phyloP scores from a whole-genome alignment of 1,140 invertebrate genomes.

The Asbolus verrucosus region DNA sequence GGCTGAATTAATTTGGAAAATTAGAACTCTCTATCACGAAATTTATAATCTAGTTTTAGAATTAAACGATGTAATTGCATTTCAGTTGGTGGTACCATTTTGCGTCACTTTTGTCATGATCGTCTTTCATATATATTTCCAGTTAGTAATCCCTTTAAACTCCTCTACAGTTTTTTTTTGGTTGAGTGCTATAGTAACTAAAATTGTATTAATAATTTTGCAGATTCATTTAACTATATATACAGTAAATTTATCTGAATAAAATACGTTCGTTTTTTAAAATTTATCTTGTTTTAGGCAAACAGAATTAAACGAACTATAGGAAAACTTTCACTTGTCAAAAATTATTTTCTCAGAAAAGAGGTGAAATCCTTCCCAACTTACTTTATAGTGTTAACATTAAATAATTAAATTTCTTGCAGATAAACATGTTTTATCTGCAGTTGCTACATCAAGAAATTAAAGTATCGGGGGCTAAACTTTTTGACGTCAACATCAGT shows the following conservation, averaged over 20 bases:
- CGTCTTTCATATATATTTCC: conserved; percentile 10
- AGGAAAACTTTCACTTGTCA: neutral
- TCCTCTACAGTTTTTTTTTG: neutral
- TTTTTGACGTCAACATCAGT: conserved; percentile 3
- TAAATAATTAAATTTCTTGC: neutral
- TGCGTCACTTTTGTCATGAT: conserved; percentile 9
- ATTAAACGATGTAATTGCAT: neutral
- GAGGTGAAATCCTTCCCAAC: neutral
- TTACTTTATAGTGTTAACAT: no score
- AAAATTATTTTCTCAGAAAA: neutral
- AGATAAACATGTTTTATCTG: conserved; percentile 18
- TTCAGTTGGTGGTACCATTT: neutral
- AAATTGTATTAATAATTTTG: conserved; percentile 1
- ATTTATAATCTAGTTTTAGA: neutral
- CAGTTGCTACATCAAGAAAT: conserved; percentile 15
- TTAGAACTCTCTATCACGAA: neutral
- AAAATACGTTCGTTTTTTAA: neutral
- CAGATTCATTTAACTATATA: neutral
- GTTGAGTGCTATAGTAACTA: neutral
- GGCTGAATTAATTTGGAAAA: conserved; percentile 1
- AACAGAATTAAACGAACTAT: neutral
- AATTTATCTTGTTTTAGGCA: neutral
- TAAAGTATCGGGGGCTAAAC: conserved; percentile 10
- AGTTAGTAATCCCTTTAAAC: neutral
- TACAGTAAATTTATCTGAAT: neutral